phyloP scores from a whole-genome alignment of 2,888 invertebrate species.

The Sphecodes monilicornis region DNA sequence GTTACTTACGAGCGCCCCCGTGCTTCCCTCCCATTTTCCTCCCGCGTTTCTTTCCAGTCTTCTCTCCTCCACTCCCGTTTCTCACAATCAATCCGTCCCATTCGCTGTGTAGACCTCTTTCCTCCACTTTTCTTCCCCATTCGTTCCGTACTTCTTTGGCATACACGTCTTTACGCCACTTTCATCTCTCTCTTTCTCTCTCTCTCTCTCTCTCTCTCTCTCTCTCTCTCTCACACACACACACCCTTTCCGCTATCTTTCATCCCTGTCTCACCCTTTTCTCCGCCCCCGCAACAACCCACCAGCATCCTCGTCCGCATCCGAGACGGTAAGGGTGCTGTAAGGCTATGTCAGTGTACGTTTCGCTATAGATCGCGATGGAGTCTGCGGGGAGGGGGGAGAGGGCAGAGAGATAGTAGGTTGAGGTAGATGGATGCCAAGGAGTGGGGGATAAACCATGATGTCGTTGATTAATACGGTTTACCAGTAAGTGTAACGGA shows the following conservation, averaged over 20 bases:
- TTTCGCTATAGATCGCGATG: slow-evolving; percentile 61
- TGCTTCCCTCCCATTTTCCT: slow-evolving; percentile 25
- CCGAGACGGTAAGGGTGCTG: slow-evolving; percentile 47
- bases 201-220: slow-evolving; percentile 12
- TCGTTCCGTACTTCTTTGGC: slow-evolving; percentile 43
- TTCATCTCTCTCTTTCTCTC: slow-evolving; percentile 6
- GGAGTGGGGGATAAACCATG: slow-evolving; percentile 81
- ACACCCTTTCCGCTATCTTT: slow-evolving; percentile 9
- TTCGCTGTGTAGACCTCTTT: slow-evolving; percentile 1
- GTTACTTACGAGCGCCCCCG: slow-evolving; percentile 8
- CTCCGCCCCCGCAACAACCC: not conserved
- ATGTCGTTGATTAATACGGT: slow-evolving; percentile 85
- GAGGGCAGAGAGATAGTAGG: slow-evolving; percentile 36
- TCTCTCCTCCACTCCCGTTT: not conserved
- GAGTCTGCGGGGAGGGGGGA: slow-evolving; percentile 29
- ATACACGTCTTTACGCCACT: slow-evolving; percentile 42
- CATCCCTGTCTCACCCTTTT: slow-evolving; percentile 8
- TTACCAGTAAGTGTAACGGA: slow-evolving; percentile 85
- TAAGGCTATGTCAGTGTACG: slow-evolving; percentile 68
- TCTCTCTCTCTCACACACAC: not conserved
- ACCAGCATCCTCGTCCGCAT: slow-evolving; percentile 17
- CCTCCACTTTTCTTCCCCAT: slow-evolving; percentile 30
- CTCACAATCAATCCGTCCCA: slow-evolving; percentile 48
- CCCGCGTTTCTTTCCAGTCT: not conserved
- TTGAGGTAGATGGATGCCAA: slow-evolving; percentile 58